Evolutionary conservation across 2,797 vertebrate genomes (phyloP).

Genomic region (Bradypus variegatus): DNA sequence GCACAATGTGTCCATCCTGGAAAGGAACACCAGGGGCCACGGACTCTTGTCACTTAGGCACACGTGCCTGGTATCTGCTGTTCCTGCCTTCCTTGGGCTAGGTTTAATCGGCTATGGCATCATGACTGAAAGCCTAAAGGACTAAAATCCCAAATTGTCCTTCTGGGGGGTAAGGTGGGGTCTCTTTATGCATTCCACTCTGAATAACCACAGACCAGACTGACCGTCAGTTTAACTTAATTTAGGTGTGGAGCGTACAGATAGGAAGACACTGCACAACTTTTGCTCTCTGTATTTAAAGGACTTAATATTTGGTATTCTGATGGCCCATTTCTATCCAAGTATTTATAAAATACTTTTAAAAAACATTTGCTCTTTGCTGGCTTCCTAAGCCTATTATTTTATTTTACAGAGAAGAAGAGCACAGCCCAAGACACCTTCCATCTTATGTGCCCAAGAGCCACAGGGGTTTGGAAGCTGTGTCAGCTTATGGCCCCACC

Average conservation of each 20-base stretch:
- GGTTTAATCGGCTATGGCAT: neutral
- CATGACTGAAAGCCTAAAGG: neutral
- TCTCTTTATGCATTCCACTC: neutral
- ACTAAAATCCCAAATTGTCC: neutral
- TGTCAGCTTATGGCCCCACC: too few relatives aligned
- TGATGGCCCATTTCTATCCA: too few relatives aligned
- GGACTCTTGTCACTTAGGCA: neutral
- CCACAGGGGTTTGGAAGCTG: neutral
- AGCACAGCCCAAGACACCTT: neutral
- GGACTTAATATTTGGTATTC: too few relatives aligned
- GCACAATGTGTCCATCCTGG: constrained; percentile 92
- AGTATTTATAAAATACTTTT: too few relatives aligned
- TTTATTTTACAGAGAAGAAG: neutral
- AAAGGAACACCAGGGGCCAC: constrained; percentile 45
- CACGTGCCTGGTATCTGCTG: neutral
- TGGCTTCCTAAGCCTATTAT: neutral
- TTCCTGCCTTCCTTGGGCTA: neutral
- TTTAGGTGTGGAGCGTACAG: neutral
- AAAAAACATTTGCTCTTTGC: neutral
- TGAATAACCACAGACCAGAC: neutral
- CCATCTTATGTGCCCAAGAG: neutral
- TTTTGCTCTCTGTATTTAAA: neutral
- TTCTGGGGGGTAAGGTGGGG: too few relatives aligned
- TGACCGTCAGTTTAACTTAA: neutral
- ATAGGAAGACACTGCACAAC: neutral